These are phyloP conservation scores for Dermochelys coriacea DNA, from an alignment of 2,797 vertebrate genomes.

Conservation along the genomic window DNA sequence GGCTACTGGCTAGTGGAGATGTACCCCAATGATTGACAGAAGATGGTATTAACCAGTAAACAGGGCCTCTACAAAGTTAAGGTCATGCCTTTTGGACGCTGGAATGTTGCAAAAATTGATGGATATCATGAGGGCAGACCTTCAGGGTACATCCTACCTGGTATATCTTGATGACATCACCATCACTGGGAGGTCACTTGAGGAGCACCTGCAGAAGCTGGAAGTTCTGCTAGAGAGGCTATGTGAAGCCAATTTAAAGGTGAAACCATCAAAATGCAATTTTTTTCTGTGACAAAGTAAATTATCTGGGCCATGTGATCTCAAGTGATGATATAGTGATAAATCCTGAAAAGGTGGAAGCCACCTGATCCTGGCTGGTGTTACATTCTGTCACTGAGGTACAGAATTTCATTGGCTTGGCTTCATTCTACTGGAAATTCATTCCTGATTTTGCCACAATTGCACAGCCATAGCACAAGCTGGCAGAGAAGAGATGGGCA, in stretches of 20 bases:
- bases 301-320: neutral
- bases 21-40: neutral
- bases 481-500: neutral
- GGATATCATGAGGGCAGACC: neutral
- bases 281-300: neutral
- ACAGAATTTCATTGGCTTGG: neutral
- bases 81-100: neutral
- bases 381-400: neutral
- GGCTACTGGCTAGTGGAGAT: neutral
- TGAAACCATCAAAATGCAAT: neutral
- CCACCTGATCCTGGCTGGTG: neutral
- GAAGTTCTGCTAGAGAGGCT: neutral
- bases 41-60: neutral
- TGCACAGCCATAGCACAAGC: neutral
- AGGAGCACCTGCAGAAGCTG: neutral
- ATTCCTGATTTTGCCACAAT: neutral
- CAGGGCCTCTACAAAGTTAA: neutral
- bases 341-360: neutral
- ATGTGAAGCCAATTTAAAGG: neutral
- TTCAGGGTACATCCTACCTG: neutral
- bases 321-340: neutral
- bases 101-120: neutral
- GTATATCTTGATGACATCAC: neutral
- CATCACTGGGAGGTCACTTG: neutral
- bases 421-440: neutral